Conservation (phyloP, 1,140 invertebrate genomes). For the Aplysia californica region DNA sequence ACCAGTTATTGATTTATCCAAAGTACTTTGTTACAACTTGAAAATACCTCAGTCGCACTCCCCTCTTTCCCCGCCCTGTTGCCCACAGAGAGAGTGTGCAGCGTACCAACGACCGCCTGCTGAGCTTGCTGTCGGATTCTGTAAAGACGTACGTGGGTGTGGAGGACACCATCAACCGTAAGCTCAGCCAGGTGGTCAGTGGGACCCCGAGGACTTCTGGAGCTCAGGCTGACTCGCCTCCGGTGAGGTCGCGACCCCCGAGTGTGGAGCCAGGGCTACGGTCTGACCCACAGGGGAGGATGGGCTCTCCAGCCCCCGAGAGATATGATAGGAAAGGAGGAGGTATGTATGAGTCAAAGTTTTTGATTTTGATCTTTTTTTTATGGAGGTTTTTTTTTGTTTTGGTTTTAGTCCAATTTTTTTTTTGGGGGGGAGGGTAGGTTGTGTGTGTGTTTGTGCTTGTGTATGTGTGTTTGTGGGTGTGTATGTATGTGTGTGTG, state of each 20-base stretch:
- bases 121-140: conserved; percentile 56
- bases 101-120: conserved; percentile 56
- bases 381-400: not conserved
- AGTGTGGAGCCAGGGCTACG: not conserved
- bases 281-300: not conserved
- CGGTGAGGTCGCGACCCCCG: not conserved
- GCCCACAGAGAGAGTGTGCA: conserved; percentile 48
- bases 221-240: conserved; percentile 23
- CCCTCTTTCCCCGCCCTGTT: too few relatives aligned
- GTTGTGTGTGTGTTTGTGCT: too few relatives aligned
- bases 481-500: too few relatives aligned
- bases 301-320: not conserved
- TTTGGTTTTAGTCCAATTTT: too few relatives aligned
- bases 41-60: too few relatives aligned
- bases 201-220: conserved; percentile 28
- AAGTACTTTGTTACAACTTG: too few relatives aligned
- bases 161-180: conserved; percentile 57
- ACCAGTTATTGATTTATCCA: too few relatives aligned
- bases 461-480: too few relatives aligned
- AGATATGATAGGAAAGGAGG: not conserved
- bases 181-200: conserved; percentile 44
- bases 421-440: too few relatives aligned
- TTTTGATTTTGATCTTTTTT: conserved; percentile 3
- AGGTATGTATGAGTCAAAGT: not conserved
- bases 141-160: conserved; percentile 57